Base-by-base conservation (phyloP, 2,888 invertebrate genomes). In the Ectemnius continuus region DNA sequence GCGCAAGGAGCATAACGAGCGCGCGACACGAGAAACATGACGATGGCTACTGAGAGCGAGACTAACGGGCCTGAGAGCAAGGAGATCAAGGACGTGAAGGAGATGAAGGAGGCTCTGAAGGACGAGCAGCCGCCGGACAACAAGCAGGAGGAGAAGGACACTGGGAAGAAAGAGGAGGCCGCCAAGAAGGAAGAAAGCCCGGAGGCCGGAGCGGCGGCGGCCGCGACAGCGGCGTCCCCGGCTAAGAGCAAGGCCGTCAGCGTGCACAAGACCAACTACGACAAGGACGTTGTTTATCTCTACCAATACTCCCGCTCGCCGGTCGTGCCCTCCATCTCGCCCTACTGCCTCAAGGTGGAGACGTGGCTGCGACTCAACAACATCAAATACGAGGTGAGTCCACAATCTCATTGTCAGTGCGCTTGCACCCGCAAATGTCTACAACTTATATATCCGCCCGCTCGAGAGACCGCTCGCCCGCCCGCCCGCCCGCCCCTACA, bases 291-390 rank as follows among this genome's bases (percentile, higher is more conserved):
- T 87, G 96, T 98, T 81, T 98, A 98, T 92, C 92, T 98, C 91
- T 97, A 97, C 92, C 98, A 98, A 92, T 97, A 98, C 91, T 95
- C 97, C 83, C 94, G 98, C 89, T 97, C 97, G 84, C 96, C 97
- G 83, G 93, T 96, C 90, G 93, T 98, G 89, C 98, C 98, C 75
- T 97, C 97, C 78, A 93, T 97, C 86, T 98, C 97, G 83, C 97
- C 97, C 73, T 98, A 96, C 92, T 97, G 97, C 92, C 94, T 98
- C 91, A 98, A 98, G 94, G 96, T 98, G 87, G 98, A 98, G 93
- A 97, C 98, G 88, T 98, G 97, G 97, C 94, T 98, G 84, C 94
- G 98, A 91, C 94, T 98, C 87, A 95, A 96, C 89, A 97, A 96
- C 90, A 94, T 98, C 91, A 97, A 96, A 92, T 98, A 98, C 92